Evolutionary conservation across 2,888 invertebrate species (phyloP), one percentile per base, ranked within the genome.

Genomic region (Metacarcinus magister): DNA sequence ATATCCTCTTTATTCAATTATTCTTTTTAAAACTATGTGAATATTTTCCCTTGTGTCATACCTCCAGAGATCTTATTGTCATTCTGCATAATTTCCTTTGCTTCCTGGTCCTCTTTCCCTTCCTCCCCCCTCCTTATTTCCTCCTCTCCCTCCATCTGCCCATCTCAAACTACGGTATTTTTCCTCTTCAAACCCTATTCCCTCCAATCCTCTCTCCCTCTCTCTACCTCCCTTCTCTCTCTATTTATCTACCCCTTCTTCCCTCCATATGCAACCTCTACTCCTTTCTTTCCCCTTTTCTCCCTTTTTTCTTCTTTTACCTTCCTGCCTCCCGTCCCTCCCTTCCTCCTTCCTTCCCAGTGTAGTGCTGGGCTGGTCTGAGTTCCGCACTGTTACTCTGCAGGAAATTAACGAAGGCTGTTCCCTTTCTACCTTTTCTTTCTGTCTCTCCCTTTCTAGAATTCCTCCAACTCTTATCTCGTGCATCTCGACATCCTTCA

Each of bases 371-470:
- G 32, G 32, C 32, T 28, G 82, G 5, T 3, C 82, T 10, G 8
- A 82, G 82, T 82, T 82, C 82, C 82, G 82, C 82, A 32, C 82
- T 82, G 82, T 82, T 82, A 82, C 82, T 32, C 82, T 82, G 82
- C 82, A 82, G 82, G 82, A 82, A 82, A 82, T 82, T 82, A 32
- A 82, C 32, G 82, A 1, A 32, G 82, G 32, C 0, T 82, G 28
- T 13, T 82, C 28, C 82, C 82, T 4, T 67, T n/a, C 67, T 67
- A 67, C 23, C 2, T n/a, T 67, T n/a, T 67, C 67, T 67, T n/a
- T 67, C 67, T 67, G 54, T 54, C 16, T 16, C 67, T 67, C 67
- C n/a, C 67, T 67, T n/a, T 67, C 67, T 67, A 67, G 23, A 23
- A 5, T 3, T 82, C 32, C 10, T 28, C 19, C 32, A 23, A 0